phyloP scores from a whole-genome alignment of 2,113 vertebrate genomes.

The Hippocampus mohnikei region DNA sequence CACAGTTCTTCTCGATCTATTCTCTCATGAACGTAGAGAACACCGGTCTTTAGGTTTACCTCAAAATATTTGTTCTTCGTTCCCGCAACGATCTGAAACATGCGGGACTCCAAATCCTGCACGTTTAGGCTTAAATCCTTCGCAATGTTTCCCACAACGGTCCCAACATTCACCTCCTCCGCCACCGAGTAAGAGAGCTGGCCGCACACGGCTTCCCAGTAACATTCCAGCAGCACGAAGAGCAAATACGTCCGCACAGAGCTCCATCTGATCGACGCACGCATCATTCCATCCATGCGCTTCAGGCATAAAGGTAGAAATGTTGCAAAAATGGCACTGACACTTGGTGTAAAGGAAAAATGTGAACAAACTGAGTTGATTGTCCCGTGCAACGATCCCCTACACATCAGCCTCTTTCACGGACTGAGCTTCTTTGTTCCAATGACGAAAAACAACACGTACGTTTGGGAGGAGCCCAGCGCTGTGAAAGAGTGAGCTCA shows the following conservation, averaged over 20 bases:
- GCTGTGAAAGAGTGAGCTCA: neutral
- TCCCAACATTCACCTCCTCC: slow-evolving; percentile 62
- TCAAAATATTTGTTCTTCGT: slow-evolving; percentile 57
- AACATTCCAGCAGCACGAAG: slow-evolving; percentile 36
- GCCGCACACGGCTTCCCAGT: slow-evolving; percentile 30
- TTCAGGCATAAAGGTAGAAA: neutral
- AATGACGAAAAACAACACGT: neutral
- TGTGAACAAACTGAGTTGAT: neutral
- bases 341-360: neutral
- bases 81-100: slow-evolving; percentile 53
- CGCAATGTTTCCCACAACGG: slow-evolving; percentile 60
- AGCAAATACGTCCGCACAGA: slow-evolving; percentile 27
- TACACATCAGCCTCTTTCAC: neutral
- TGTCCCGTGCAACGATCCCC: neutral
- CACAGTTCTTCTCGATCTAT: slow-evolving; percentile 69
- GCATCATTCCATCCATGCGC: slow-evolving; percentile 39
- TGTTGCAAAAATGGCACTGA: neutral
- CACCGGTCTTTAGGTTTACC: slow-evolving; percentile 65
- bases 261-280: slow-evolving; percentile 1
- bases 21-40: slow-evolving; percentile 56
- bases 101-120: slow-evolving; percentile 58
- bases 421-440: neutral
- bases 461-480: neutral
- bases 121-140: slow-evolving; percentile 61
- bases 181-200: slow-evolving; percentile 56